These are phyloP conservation scores for Epinotia demarniana DNA, from an alignment of 2,888 invertebrate genomes.

Conservation along the genomic window DNA sequence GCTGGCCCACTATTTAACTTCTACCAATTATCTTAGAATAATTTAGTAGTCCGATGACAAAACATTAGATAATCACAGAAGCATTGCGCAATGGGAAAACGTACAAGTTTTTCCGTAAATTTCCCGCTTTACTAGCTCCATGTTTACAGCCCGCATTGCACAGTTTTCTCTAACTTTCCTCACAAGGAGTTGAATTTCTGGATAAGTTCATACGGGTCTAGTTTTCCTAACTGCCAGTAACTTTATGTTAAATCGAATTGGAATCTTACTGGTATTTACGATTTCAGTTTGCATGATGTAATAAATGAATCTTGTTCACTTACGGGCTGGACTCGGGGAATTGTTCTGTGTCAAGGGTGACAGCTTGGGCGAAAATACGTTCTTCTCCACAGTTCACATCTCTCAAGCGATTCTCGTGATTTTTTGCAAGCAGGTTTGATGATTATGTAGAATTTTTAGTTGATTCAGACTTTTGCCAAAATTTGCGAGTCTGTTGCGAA, in stretches of 20 bases:
- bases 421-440: no score
- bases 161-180: slow-evolving; percentile 35
- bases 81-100: background rate
- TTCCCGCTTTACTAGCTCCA: slow-evolving; percentile 7
- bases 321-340: no score
- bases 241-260: background rate
- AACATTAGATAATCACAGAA: slow-evolving; percentile 7
- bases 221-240: slow-evolving; percentile 28
- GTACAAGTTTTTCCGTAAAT: slow-evolving; percentile 15
- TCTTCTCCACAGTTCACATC: no score
- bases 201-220: slow-evolving; percentile 24
- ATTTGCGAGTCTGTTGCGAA: no score
- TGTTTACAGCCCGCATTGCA: slow-evolving; percentile 33
- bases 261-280: background rate
- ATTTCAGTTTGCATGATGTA: background rate
- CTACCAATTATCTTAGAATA: no score
- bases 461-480: no score
- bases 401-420: no score
- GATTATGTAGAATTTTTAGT: no score
- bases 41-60: background rate
- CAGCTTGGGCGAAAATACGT: no score
- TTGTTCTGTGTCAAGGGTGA: no score
- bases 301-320: background rate
- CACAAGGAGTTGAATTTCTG: slow-evolving; percentile 22
- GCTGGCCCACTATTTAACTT: no score